These are phyloP conservation scores for Oegoconia quadripuncta DNA, from an alignment of 2,888 invertebrate genomes.

Conservation along the genomic window DNA sequence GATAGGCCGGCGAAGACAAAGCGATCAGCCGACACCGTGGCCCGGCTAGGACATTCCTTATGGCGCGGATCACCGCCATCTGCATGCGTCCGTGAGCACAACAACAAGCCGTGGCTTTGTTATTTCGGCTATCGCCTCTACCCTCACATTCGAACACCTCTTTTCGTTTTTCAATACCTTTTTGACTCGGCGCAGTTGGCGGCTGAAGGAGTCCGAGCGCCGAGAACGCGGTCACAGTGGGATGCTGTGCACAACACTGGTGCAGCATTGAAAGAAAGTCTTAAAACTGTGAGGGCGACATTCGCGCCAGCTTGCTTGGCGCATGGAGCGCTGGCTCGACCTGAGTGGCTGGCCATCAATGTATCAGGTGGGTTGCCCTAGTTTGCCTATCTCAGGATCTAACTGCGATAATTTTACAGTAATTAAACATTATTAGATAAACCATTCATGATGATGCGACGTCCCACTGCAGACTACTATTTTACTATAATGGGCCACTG, in stretches of 20 bases:
- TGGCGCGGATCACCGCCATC: conserved; percentile 79
- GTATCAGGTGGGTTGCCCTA: conserved; percentile 78
- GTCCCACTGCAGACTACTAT: no score
- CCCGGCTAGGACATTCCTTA: conserved; percentile 69
- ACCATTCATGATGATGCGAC: no score
- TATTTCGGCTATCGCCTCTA: conserved; percentile 95
- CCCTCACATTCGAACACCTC: conserved; percentile 90
- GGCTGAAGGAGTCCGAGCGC: conserved; percentile 94
- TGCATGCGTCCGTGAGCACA: conserved; percentile 84
- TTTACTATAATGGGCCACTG: no score
- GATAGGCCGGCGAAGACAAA: conserved; percentile 82
- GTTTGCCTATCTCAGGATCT: no score
- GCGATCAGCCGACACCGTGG: conserved; percentile 56
- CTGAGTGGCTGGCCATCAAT: conserved; percentile 92
- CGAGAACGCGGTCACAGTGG: conserved; percentile 94
- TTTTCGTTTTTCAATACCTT: conserved; percentile 96
- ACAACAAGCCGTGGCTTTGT: conserved; percentile 91
- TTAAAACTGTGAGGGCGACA: conserved; percentile 91
- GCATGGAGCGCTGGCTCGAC: conserved; percentile 91
- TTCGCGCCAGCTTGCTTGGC: conserved; percentile 97
- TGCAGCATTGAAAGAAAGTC: conserved; percentile 87
- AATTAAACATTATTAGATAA: no score
- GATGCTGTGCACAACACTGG: conserved; percentile 95
- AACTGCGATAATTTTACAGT: no score
- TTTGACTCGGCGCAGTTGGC: conserved; percentile 97